These are phyloP conservation scores for Cephus cinctus DNA, from an alignment of 1,140 invertebrate species.

Conservation along the genomic window DNA sequence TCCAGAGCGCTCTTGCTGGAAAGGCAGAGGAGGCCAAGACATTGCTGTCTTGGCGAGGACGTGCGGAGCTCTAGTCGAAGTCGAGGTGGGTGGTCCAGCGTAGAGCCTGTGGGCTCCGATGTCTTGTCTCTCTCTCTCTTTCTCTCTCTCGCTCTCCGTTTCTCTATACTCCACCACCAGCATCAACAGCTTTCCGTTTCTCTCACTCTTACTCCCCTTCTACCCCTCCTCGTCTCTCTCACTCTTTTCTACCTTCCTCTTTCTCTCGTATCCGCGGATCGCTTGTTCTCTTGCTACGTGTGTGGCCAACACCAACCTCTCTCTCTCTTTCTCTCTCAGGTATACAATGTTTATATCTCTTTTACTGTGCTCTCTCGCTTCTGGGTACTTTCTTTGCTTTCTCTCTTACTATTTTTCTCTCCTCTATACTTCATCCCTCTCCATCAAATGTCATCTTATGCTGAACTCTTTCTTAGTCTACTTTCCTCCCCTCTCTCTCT, in stretches of 20 bases:
- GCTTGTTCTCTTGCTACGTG: constrained; percentile 25
- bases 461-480: too few species aligned
- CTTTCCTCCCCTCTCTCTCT: too few species aligned
- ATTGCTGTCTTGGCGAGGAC: too few species aligned
- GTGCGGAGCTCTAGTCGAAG: too few species aligned
- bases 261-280: constrained; percentile 14
- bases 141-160: constrained; percentile 20
- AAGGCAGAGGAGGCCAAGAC: too few species aligned
- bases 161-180: constrained; percentile 21
- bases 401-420: background rate
- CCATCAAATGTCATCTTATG: background rate
- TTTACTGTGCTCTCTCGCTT: too few species aligned
- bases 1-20: too few species aligned
- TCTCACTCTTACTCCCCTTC: constrained; percentile 3
- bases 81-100: constrained; percentile 29
- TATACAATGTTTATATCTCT: too few species aligned
- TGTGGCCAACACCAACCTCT: constrained; percentile 26
- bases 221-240: constrained; percentile 7
- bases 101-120: constrained; percentile 24
- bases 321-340: constrained; percentile 9
- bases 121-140: too few species aligned
- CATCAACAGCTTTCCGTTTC: constrained; percentile 13
- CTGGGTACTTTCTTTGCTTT: too few species aligned
- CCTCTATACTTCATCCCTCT: constrained; percentile 6
- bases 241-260: constrained; percentile 9